Evolutionary conservation across 2,888 invertebrate genomes (phyloP).

Genomic region (Ceramica pisi): DNA sequence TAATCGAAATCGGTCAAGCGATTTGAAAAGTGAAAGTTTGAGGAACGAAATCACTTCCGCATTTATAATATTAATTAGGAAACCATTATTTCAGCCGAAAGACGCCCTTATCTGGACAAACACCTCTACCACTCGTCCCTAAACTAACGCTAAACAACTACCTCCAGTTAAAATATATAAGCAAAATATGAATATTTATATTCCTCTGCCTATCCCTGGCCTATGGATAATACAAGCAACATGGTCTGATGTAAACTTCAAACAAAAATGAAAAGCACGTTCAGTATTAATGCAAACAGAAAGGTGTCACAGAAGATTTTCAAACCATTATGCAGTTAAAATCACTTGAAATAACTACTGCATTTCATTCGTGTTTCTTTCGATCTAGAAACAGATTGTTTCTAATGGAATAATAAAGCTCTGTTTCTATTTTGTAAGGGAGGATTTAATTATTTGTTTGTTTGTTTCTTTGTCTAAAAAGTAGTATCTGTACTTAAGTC

Average conservation of each 20-base stretch:
- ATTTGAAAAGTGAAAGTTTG: too few species aligned
- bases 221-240: neutral
- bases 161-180: neutral
- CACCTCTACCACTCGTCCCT: too few species aligned
- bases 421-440: neutral
- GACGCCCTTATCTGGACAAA: neutral
- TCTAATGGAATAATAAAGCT: neutral
- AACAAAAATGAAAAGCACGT: constrained; percentile 6
- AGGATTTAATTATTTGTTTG: neutral
- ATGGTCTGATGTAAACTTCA: neutral
- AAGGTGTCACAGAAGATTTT: constrained; percentile 8
- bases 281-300: neutral
- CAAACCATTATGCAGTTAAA: constrained; percentile 28
- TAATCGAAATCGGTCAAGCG: too few species aligned
- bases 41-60: too few species aligned
- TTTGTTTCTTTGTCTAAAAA: too few species aligned
- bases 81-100: neutral
- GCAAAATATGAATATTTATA: neutral
- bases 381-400: neutral
- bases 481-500: too few species aligned
- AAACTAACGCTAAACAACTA: too few species aligned
- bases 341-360: constrained; percentile 23
- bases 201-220: neutral
- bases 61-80: too few species aligned
- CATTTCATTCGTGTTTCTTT: constrained; percentile 23